Evolutionary conservation across 2,888 invertebrate genomes (phyloP).

Genomic region (Aspidapion aeneum): DNA sequence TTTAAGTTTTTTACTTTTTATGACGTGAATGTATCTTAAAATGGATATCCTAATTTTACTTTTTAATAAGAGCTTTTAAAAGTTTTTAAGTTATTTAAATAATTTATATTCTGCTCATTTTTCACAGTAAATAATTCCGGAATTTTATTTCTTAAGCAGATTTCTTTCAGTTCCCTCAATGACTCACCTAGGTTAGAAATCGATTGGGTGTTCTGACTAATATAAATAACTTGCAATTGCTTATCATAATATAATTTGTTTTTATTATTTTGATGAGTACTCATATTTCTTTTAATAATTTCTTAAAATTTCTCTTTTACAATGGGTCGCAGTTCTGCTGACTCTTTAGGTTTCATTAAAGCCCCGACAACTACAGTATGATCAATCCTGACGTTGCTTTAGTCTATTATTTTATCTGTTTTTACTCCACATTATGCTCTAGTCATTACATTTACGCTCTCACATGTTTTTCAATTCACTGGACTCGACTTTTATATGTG

Average conservation of each 20-base stretch:
- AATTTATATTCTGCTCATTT: not conserved
- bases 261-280: not conserved
- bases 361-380: not conserved
- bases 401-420: not conserved
- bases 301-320: not conserved
- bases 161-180: not conserved
- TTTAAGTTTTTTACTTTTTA: not conserved
- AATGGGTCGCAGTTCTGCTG: not conserved
- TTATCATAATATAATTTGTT: not conserved
- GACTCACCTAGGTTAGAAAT: not conserved
- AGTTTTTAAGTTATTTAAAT: not conserved
- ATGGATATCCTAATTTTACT: not conserved
- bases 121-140: not conserved
- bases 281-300: not conserved
- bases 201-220: not conserved
- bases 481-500: conserved; percentile 11
- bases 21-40: not conserved
- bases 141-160: not conserved
- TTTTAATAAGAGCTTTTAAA: not conserved
- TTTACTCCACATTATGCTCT: not conserved
- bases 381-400: not conserved
- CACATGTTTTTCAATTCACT: not conserved
- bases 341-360: not conserved
- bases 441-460: not conserved
- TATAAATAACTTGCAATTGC: not conserved